Evolutionary conservation across 2,113 vertebrate genomes (phyloP).

Genomic region (Limnothrissa miodon): DNA sequence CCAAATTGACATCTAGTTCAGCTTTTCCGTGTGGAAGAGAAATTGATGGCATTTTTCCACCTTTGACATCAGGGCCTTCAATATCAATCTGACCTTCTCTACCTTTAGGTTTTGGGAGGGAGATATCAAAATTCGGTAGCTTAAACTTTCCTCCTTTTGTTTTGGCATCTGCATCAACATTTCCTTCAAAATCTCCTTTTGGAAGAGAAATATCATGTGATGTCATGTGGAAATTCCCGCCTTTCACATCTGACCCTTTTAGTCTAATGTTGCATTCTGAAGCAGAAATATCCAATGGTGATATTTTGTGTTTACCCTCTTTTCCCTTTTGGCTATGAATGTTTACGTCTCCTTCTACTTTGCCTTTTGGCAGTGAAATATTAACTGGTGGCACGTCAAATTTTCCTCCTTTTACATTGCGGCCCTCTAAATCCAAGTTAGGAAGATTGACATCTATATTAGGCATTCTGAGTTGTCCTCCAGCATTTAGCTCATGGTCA

Average conservation of each 20-base stretch:
- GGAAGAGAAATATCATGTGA: slow-evolving; percentile 35
- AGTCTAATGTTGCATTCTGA: slow-evolving; percentile 30
- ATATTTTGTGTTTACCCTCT: slow-evolving; percentile 65
- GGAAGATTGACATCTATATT: slow-evolving; percentile 49
- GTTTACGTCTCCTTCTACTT: slow-evolving; percentile 54
- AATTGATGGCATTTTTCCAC: slow-evolving; percentile 52
- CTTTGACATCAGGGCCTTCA: slow-evolving; percentile 31
- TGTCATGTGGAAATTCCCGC: slow-evolving; percentile 44
- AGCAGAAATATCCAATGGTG: slow-evolving; percentile 59
- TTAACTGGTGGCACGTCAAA: slow-evolving; percentile 25
- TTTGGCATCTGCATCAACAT: slow-evolving; percentile 21
- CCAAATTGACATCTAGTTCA: slow-evolving; percentile 33
- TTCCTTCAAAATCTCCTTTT: slow-evolving; percentile 32
- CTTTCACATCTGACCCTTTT: slow-evolving; percentile 44
- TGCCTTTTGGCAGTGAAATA: slow-evolving; percentile 15
- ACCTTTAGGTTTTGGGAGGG: slow-evolving; percentile 49
- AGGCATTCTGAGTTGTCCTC: slow-evolving; percentile 47
- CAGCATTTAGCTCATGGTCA: not conserved
- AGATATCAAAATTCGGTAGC: slow-evolving; percentile 48
- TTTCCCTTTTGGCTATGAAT: not conserved
- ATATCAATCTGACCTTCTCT: slow-evolving; percentile 36
- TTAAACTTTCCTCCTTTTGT: slow-evolving; percentile 42
- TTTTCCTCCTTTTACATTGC: slow-evolving; percentile 35
- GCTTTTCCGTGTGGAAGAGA: slow-evolving; percentile 53
- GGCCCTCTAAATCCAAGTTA: slow-evolving; percentile 35